phyloP scores from a whole-genome alignment of 1,140 invertebrate genomes.

The Brachionus sp. region DNA sequence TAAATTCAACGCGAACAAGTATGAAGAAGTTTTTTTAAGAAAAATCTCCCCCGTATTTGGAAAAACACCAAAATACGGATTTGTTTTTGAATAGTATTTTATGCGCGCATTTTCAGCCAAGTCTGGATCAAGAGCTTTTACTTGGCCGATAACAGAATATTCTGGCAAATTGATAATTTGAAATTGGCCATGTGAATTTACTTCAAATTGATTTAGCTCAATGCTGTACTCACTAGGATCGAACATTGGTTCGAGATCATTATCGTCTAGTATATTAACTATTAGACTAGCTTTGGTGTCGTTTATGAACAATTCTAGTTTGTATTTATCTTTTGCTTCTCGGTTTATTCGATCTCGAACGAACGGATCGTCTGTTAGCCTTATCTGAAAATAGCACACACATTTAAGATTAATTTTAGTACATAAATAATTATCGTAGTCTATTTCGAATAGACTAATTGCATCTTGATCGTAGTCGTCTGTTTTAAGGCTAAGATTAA shows the following conservation, averaged over 20 bases:
- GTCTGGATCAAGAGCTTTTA: slow-evolving; percentile 23
- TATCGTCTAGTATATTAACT: slow-evolving; percentile 18
- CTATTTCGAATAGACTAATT: slow-evolving; percentile 12
- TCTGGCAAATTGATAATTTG: not conserved
- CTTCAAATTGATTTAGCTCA: slow-evolving; percentile 6
- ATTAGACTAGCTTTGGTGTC: not conserved
- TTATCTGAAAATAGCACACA: slow-evolving; percentile 29
- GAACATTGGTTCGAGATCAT: slow-evolving; percentile 43
- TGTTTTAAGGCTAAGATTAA: slow-evolving; percentile 8
- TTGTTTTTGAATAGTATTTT: not conserved
- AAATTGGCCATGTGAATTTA: not conserved
- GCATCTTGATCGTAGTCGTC: slow-evolving; percentile 18
- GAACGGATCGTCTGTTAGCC: not conserved
- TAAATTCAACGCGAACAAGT: not conserved
- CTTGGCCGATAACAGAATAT: slow-evolving; percentile 16
- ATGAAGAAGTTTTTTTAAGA: not conserved
- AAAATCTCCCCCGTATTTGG: slow-evolving; percentile 17
- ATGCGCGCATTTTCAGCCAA: slow-evolving; percentile 8
- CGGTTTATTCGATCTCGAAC: slow-evolving; percentile 8
- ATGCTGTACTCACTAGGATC: slow-evolving; percentile 30
- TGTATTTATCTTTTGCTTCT: slow-evolving; percentile 12
- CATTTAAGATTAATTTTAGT: not conserved
- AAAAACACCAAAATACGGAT: not conserved
- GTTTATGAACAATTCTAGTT: not conserved
- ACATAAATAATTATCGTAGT: not conserved